Evolutionary conservation across 2,888 invertebrate species (phyloP).

Genomic region (Sphaeridia pumilis): DNA sequence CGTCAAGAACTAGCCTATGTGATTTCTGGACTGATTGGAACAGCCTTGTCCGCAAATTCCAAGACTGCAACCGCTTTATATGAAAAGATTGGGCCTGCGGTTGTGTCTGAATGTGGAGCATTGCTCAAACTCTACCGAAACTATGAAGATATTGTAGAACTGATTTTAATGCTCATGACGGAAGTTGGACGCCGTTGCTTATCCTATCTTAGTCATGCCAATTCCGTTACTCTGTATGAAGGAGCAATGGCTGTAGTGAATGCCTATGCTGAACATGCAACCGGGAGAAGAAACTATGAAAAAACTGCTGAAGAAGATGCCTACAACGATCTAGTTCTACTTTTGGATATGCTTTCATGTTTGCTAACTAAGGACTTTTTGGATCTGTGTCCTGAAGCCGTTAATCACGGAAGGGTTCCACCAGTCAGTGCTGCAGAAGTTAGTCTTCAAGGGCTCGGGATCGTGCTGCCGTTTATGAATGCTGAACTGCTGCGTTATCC

Average conservation of each 20-base stretch:
- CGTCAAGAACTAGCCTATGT: slow-evolving; percentile 59
- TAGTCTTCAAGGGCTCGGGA: slow-evolving; percentile 55
- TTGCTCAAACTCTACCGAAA: slow-evolving; percentile 63
- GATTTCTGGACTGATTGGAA: slow-evolving; percentile 58
- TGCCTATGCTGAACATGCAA: slow-evolving; percentile 37
- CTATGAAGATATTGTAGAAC: slow-evolving; percentile 64
- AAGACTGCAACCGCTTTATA: slow-evolving; percentile 46
- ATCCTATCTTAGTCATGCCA: slow-evolving; percentile 44
- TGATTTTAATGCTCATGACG: slow-evolving; percentile 59
- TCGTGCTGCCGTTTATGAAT: slow-evolving; percentile 61
- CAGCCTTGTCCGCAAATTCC: slow-evolving; percentile 51
- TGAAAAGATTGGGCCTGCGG: slow-evolving; percentile 42
- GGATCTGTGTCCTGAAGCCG: slow-evolving; percentile 40
- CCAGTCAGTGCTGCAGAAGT: slow-evolving; percentile 49
- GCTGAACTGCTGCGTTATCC: slow-evolving; percentile 59
- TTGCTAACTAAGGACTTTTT: slow-evolving; percentile 48
- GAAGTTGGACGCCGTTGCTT: slow-evolving; percentile 60
- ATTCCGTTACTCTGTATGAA: slow-evolving; percentile 16
- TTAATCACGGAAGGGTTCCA: slow-evolving; percentile 21
- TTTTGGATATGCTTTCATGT: slow-evolving; percentile 62
- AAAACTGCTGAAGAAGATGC: slow-evolving; percentile 55
- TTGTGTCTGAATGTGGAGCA: slow-evolving; percentile 38
- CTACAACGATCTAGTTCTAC: slow-evolving; percentile 60
- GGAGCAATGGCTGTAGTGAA: slow-evolving; percentile 34
- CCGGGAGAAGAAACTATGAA: slow-evolving; percentile 35